phyloP scores from a whole-genome alignment of 1,140 invertebrate genomes.

The Atta texana region DNA sequence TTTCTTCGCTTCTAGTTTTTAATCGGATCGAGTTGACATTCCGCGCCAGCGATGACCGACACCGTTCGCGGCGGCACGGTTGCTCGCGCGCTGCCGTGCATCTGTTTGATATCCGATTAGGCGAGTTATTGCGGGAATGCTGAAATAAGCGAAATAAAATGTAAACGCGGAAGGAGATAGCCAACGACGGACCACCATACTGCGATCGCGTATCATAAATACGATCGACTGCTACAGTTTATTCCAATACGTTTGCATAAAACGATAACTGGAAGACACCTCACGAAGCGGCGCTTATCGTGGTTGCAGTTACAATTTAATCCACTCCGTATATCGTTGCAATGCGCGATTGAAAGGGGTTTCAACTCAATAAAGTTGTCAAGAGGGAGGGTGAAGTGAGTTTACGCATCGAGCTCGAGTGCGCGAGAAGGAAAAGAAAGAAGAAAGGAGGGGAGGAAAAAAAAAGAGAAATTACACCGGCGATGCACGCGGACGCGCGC shows the following conservation, averaged over 20 bases:
- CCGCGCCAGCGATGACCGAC: conserved; percentile 14
- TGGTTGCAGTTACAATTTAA: conserved; percentile 42
- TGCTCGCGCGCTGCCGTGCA: not conserved
- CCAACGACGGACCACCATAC: not conserved
- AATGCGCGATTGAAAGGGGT: conserved; percentile 52
- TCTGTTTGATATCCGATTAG: conserved; percentile 41
- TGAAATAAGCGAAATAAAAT: conserved; percentile 29
- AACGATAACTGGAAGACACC: conserved; percentile 17
- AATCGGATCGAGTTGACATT: conserved; percentile 72
- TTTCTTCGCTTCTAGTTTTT: conserved; percentile 64
- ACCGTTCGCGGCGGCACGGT: not conserved
- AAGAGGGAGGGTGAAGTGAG: not conserved
- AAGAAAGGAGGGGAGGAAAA: not conserved
- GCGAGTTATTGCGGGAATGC: conserved; percentile 35
- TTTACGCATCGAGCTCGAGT: conserved; percentile 16
- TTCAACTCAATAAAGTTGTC: conserved; percentile 56
- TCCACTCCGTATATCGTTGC: conserved; percentile 46
- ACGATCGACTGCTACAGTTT: conserved; percentile 41
- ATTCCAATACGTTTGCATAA: conserved; percentile 41
- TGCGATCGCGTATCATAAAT: conserved; percentile 34
- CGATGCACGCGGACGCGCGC: conserved; percentile 44
- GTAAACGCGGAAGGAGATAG: not conserved
- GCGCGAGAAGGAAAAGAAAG: not conserved
- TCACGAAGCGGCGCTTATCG: not conserved
- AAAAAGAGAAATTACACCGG: conserved; percentile 38